Conservation (phyloP, 2,113 vertebrate genomes). For the Muntiacus reevesi region DNA sequence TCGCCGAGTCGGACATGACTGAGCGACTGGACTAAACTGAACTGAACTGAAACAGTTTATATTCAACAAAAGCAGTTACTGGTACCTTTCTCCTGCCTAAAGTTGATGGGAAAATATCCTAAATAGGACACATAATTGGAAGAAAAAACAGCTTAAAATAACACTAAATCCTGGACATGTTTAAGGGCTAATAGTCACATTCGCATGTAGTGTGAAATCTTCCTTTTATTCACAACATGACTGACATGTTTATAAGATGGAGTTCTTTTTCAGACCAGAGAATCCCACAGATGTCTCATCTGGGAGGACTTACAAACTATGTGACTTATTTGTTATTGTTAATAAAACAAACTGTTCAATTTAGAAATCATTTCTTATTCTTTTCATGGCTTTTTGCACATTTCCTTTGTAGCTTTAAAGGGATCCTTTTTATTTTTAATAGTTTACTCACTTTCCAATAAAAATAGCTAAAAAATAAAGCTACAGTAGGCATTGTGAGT, state of each 20-base stretch:
- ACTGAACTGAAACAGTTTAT: background rate
- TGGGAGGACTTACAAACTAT: constrained; percentile 61
- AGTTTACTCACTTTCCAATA: constrained; percentile 46
- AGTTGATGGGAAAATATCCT: constrained; percentile 5
- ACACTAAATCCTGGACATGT: background rate
- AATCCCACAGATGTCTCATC: constrained; percentile 59
- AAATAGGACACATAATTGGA: constrained; percentile 23
- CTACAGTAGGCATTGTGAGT: background rate
- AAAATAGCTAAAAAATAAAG: constrained; percentile 55
- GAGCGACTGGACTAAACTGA: too few relatives aligned
- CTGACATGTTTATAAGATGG: constrained; percentile 64
- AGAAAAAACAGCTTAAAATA: constrained; percentile 45
- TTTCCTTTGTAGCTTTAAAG: constrained; percentile 58
- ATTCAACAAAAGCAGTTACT: background rate
- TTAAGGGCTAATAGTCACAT: constrained; percentile 53
- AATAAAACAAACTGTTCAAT: constrained; percentile 66
- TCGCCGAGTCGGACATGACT: too few relatives aligned
- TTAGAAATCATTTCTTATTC: constrained; percentile 55
- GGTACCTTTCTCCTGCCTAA: background rate
- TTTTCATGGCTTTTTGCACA: constrained; percentile 59
- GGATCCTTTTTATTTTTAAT: constrained; percentile 55
- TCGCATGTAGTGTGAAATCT: background rate
- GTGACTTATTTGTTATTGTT: constrained; percentile 65
- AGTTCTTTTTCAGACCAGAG: constrained; percentile 34
- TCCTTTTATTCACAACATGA: constrained; percentile 43